Conservation (phyloP, 2,888 invertebrate species). For the Cryptus armator region DNA sequence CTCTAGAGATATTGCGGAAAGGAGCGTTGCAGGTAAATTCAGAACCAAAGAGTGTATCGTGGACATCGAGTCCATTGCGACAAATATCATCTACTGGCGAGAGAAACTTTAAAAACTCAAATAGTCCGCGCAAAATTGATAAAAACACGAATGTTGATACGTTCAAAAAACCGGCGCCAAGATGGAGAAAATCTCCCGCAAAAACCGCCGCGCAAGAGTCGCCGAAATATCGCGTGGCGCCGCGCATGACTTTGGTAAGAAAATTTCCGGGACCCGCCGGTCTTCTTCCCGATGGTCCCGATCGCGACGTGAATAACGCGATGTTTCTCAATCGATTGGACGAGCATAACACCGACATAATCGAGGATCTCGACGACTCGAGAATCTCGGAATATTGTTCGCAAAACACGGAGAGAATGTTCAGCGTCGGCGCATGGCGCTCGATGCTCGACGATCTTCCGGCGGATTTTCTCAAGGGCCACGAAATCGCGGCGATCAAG, state of each 20-base stretch:
- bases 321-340: constrained; percentile 50
- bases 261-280: constrained; percentile 86
- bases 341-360: constrained; percentile 45
- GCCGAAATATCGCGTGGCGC: constrained; percentile 29
- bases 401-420: constrained; percentile 79
- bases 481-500: constrained; percentile 80
- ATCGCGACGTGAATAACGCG: constrained; percentile 44
- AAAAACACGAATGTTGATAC: not conserved
- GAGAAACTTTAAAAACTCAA: constrained; percentile 25
- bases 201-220: constrained; percentile 18
- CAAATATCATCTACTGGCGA: constrained; percentile 14
- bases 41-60: constrained; percentile 25
- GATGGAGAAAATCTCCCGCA: not conserved
- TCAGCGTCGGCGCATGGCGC: constrained; percentile 81
- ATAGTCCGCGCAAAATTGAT: not conserved
- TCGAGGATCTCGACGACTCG: constrained; percentile 61
- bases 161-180: constrained; percentile 50
- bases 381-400: constrained; percentile 74
- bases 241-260: constrained; percentile 76
- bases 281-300: constrained; percentile 81
- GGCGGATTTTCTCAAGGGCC: constrained; percentile 75
- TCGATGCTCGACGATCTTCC: constrained; percentile 80
- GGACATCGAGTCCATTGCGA: constrained; percentile 42
- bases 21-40: constrained; percentile 9
- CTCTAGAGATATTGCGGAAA: constrained; percentile 58